phyloP scores from a whole-genome alignment of 2,113 vertebrate genomes.

The Forbesichthys agassizii region DNA sequence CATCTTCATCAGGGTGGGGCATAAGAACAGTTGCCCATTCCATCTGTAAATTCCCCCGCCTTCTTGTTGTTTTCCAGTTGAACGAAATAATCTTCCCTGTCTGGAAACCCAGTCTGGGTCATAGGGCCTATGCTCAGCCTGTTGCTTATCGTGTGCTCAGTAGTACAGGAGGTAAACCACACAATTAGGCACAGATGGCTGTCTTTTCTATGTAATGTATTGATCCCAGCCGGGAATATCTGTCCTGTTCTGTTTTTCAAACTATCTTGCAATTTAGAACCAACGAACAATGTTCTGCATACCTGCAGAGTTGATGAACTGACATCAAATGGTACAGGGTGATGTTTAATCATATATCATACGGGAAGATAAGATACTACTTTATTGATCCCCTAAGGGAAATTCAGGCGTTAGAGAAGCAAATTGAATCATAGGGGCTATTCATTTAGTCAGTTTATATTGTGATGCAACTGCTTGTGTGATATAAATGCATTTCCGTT shows the following conservation, averaged over 20 bases:
- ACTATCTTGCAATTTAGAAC: constrained; percentile 50
- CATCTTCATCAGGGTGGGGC: constrained; percentile 64
- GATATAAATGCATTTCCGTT: not conserved
- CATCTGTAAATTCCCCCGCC: constrained; percentile 64
- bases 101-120: constrained; percentile 80
- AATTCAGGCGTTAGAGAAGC: too few species aligned
- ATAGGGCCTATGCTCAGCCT: constrained; percentile 79
- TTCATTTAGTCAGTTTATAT: constrained; percentile 17
- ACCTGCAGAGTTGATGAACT: not conserved
- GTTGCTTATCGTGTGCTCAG: constrained; percentile 81
- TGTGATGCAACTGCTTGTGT: not conserved
- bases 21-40: constrained; percentile 70
- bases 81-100: constrained; percentile 81
- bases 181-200: constrained; percentile 84
- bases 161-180: constrained; percentile 72
- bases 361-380: too few species aligned
- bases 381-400: too few species aligned
- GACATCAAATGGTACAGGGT: constrained; percentile 37
- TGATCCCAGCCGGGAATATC: constrained; percentile 66
- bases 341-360: constrained; percentile 56
- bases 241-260: constrained; percentile 64
- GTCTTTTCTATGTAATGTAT: constrained; percentile 75
- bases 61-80: constrained; percentile 82
- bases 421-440: constrained; percentile 29
- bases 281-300: not conserved